Evolutionary conservation across 2,113 vertebrate species (phyloP).

Genomic region (Corvus cornix): DNA sequence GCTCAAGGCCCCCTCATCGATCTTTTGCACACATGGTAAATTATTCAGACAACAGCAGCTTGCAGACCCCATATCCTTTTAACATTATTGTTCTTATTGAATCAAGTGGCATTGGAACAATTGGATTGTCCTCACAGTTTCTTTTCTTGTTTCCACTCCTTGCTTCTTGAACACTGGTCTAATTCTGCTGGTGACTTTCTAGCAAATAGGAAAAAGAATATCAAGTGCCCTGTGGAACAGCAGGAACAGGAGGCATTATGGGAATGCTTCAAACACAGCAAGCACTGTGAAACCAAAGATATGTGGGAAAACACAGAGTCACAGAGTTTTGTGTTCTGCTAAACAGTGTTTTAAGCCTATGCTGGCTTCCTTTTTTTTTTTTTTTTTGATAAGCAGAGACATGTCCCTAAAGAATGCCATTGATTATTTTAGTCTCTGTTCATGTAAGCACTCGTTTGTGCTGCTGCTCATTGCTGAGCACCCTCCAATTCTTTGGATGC

Average conservation of each 20-base stretch:
- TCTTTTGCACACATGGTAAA: not conserved
- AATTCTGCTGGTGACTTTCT: not conserved
- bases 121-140: constrained; percentile 12
- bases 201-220: not conserved
- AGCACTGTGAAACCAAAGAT: not conserved
- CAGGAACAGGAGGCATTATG: not conserved
- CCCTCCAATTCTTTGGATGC: not conserved
- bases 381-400: not conserved
- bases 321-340: not conserved
- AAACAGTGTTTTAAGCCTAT: not conserved
- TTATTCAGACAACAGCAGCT: not conserved
- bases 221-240: not conserved
- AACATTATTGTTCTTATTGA: constrained; percentile 25
- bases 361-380: not conserved
- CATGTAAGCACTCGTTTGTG: not conserved
- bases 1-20: not conserved
- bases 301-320: not conserved
- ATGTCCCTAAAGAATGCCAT: not conserved
- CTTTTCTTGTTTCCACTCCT: not conserved
- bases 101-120: constrained; percentile 21
- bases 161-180: not conserved
- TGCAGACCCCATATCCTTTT: constrained; percentile 4
- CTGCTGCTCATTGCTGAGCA: not conserved
- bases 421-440: not conserved
- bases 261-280: not conserved